Base-by-base conservation (phyloP, 2,888 invertebrate species). In the Oxycera nigricornis region DNA sequence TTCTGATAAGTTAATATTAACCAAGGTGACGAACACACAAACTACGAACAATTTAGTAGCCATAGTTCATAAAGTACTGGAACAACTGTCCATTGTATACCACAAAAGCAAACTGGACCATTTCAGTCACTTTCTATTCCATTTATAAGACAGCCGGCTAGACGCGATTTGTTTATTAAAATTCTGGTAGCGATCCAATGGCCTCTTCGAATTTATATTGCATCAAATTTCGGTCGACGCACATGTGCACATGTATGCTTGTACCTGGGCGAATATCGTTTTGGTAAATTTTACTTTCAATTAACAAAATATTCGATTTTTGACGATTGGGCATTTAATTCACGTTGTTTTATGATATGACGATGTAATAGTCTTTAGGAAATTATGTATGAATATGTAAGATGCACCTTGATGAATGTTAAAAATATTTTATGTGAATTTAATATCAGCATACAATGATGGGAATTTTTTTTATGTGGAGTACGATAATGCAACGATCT, bases 161-260 rank as follows among this genome's bases (percentile, higher is more conserved):
- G 46, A 46, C 46, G 46, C 46, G 46, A 2, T 46, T 46, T 46
- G 46, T 46, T n/a, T 46, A 46, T 46, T 46, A 46, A 46, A 46
- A 46, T 46, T 46, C 46, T 46, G 46, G n/a, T 46, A 46, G 14
- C 46, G 46, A 14, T 3, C 17, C 2, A 14, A 46, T 11, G 14
- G 46, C 17, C 46, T 46, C 14, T 17, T 46, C 46, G 46, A 46
- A 46, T 46, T n/a, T 46, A 46, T 46, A 46, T 46, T 46, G 46
- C n/a, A 46, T 46, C 17, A 46, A 46, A 46, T 46, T 11, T 3
- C 11, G 17, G 46, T 46, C 14, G 46, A 7, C 3, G 46, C 14
- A 17, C 46, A 11, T 46, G 17, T 46, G 46, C 46, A 46, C 46
- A 46, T n/a, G n/a, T n/a, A n/a, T 46, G 17, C 46, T 46, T 17